Percentiles rank a stretch among this genome's conserved stretches.
Conservation (phyloP, 2,797 vertebrate genomes). For the Phataginus tricuspis region DNA sequence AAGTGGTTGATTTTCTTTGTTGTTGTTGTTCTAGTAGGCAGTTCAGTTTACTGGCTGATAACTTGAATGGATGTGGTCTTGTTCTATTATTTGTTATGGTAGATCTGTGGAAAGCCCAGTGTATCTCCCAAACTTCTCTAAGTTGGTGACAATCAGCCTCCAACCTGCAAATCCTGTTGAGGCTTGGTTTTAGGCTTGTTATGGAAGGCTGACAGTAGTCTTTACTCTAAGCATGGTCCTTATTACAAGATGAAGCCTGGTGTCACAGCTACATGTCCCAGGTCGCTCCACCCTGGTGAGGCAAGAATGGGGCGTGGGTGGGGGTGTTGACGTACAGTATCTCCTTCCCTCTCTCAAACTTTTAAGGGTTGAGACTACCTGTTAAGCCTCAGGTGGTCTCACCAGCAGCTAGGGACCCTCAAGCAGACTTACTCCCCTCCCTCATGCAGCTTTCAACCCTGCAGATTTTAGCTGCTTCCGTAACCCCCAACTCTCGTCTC, state of each 20-base stretch:
- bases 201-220: background rate
- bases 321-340: background rate
- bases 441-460: background rate
- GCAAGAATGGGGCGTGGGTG: background rate
- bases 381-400: background rate
- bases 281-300: background rate
- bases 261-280: background rate
- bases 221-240: background rate
- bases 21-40: background rate
- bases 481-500: background rate
- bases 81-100: background rate
- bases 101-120: background rate
- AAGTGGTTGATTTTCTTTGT: background rate
- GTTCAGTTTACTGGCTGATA: background rate
- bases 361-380: too few species aligned
- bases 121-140: background rate
- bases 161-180: background rate
- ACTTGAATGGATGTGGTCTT: background rate
- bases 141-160: background rate
- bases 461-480: background rate
- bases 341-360: background rate
- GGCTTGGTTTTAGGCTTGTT: background rate
- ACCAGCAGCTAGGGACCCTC: background rate
- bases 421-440: too few species aligned
- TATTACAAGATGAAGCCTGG: background rate